Percentiles rank a stretch among this genome's conserved stretches.
Conservation (phyloP, 1,140 invertebrate genomes). For the Aethina tumida region DNA sequence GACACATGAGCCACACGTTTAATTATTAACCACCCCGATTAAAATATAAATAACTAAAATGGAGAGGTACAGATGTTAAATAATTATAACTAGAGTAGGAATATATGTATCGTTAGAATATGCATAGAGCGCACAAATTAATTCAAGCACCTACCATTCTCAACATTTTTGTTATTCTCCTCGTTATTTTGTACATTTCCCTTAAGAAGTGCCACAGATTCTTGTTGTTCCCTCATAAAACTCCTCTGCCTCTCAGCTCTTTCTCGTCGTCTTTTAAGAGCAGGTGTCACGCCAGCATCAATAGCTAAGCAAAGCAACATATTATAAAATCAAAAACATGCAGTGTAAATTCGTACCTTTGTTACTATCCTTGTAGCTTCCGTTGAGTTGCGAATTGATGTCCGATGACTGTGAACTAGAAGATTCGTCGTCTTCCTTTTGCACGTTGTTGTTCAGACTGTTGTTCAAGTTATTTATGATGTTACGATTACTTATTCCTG, state of each 20-base stretch:
- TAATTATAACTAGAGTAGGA: no score
- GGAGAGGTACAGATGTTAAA: no score
- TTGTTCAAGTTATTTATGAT: slow-evolving; percentile 19
- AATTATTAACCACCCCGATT: no score
- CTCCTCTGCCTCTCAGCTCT: slow-evolving; percentile 69
- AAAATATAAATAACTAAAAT: no score
- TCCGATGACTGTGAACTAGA: slow-evolving; percentile 46
- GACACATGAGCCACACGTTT: no score
- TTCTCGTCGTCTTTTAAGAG: slow-evolving; percentile 59
- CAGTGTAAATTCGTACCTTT: slow-evolving; percentile 35
- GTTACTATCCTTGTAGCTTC: slow-evolving; percentile 44
- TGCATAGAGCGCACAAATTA: no score
- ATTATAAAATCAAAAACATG: slow-evolving; percentile 11
- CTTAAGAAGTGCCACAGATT: slow-evolving; percentile 41
- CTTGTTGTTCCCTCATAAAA: slow-evolving; percentile 69
- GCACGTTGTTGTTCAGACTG: slow-evolving; percentile 13
- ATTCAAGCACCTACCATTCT: slow-evolving; percentile 31
- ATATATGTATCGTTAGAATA: no score
- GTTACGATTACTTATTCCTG: slow-evolving; percentile 17
- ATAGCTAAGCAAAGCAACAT: slow-evolving; percentile 34
- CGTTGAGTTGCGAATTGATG: slow-evolving; percentile 42
- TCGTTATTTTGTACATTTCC: slow-evolving; percentile 37
- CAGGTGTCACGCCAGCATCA: slow-evolving; percentile 65
- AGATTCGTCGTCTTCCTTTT: slow-evolving; percentile 43
- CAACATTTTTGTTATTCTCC: slow-evolving; percentile 39